Evolutionary conservation across 2,888 invertebrate species (phyloP).

Genomic region (Slavum lentiscoides): DNA sequence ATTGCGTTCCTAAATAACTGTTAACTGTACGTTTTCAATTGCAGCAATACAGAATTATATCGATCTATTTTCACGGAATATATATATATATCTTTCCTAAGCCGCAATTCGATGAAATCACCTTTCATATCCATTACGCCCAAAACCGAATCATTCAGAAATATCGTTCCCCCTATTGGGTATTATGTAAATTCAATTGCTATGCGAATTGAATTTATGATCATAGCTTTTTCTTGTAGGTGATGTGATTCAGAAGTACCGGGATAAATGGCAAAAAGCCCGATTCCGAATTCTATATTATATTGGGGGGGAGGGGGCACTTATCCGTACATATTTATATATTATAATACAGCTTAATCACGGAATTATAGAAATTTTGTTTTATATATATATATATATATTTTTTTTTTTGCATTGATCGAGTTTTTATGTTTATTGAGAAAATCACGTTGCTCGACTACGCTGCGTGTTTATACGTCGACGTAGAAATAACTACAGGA

Average conservation of each 20-base stretch:
- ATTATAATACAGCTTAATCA: too few species aligned
- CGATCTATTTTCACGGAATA: neutral
- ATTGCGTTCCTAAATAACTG: neutral
- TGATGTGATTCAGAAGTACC: neutral
- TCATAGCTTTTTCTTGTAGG: conserved; percentile 3
- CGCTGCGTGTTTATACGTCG: too few species aligned
- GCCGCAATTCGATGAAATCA: conserved; percentile 3
- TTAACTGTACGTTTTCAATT: neutral
- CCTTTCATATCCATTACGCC: conserved; percentile 3
- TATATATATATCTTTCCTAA: conserved; percentile 4
- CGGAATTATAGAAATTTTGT: neutral
- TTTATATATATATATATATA: too few species aligned
- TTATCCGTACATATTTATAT: neutral
- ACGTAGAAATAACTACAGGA: too few species aligned
- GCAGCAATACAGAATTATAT: neutral
- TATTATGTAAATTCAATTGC: conserved; percentile 48
- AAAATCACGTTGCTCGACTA: too few species aligned
- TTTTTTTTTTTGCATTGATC: too few species aligned
- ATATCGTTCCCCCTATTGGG: conserved; percentile 26
- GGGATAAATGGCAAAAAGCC: conserved; percentile 22
- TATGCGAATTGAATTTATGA: conserved; percentile 25
- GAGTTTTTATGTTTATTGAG: too few species aligned
- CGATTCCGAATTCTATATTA: neutral
- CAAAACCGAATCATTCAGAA: conserved; percentile 25
- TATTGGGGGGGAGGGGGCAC: neutral